A percentile compares a stretch with the other conserved stretches of the same genome.
phyloP scores from a whole-genome alignment of 2,113 vertebrate genomes.

The Antechinus flavipes region DNA sequence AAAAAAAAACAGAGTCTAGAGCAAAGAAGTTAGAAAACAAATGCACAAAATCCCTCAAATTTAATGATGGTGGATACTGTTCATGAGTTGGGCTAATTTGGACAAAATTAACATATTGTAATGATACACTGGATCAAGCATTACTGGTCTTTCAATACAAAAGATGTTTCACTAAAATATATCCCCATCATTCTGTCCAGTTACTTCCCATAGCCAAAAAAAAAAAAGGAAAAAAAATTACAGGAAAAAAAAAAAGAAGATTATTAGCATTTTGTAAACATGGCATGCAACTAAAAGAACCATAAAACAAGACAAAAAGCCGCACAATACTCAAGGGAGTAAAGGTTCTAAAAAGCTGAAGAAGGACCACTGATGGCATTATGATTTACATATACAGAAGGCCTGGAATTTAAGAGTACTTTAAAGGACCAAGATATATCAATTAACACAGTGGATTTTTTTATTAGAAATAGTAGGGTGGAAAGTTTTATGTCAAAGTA shows the following conservation, averaged over 20 bases:
- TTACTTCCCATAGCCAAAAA: neutral
- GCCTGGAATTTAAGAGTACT: neutral
- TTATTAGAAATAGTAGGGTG: neutral
- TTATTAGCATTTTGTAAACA: neutral
- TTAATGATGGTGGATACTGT: accelerated
- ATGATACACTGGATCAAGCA: neutral
- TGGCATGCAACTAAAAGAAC: neutral
- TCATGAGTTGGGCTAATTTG: neutral
- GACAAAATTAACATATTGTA: neutral
- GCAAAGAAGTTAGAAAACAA: constrained; percentile 6
- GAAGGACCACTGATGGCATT: neutral
- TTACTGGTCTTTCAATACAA: neutral
- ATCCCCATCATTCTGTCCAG: neutral
- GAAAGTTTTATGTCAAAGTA: neutral
- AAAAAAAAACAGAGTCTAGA: constrained; percentile 18
- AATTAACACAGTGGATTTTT: neutral
- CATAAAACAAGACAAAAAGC: neutral
- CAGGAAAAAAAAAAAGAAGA: neutral
- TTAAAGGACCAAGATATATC: neutral
- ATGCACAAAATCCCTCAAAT: neutral
- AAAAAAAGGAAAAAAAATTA: neutral
- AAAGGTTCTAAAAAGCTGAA: neutral
- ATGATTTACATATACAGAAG: neutral
- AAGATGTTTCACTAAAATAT: neutral
- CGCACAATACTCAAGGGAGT: neutral